Evolutionary conservation across 2,113 vertebrate genomes (phyloP).

Genomic region (Prochilodus magdalenae): DNA sequence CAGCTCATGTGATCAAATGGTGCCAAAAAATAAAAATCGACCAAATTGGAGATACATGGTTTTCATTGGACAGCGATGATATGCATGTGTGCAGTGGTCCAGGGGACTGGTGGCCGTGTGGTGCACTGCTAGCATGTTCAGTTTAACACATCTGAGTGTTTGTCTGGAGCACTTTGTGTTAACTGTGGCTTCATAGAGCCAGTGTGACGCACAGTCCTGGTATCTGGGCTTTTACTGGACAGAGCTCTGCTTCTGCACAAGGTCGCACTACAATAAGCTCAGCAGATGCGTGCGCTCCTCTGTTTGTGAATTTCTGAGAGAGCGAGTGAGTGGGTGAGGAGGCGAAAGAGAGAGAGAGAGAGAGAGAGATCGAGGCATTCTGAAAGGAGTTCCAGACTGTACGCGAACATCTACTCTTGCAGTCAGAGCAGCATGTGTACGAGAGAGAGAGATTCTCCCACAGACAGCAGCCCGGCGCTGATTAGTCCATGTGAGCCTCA

Average conservation of each 20-base stretch:
- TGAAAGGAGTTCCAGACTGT: constrained; percentile 35
- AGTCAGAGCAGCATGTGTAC: constrained; percentile 31
- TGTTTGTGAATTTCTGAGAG: background rate
- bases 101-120: too few species aligned
- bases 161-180: background rate
- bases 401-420: constrained; percentile 16
- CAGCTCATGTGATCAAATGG: too few species aligned
- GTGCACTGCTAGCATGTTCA: too few species aligned
- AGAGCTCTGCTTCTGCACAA: background rate
- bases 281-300: background rate
- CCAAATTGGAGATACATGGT: too few species aligned
- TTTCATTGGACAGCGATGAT: too few species aligned
- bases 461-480: constrained; percentile 57
- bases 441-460: constrained; percentile 55
- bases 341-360: background rate
- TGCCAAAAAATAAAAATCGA: too few species aligned
- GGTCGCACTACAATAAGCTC: background rate
- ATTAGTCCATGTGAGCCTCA: constrained; percentile 66
- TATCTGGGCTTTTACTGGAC: background rate
- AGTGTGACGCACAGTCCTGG: background rate
- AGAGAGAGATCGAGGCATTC: background rate
- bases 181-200: background rate
- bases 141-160: too few species aligned
- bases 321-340: background rate
- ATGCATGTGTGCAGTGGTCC: too few species aligned